Base-by-base conservation (phyloP, 2,113 vertebrate genomes). In the Gopherus flavomarginatus region DNA sequence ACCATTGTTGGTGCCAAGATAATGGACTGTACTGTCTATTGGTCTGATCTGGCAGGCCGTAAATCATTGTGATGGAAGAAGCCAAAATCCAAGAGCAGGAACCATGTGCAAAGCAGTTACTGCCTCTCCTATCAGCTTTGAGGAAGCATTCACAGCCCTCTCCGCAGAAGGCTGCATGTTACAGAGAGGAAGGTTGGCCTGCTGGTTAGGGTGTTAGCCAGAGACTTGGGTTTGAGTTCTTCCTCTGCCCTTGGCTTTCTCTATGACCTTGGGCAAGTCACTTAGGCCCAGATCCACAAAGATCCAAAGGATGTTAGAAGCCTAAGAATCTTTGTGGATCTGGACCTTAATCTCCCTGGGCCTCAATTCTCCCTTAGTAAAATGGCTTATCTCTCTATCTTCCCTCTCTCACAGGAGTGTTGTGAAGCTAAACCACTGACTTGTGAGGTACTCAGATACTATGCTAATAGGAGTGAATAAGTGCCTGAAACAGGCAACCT, bases 121-220 rank as follows among this genome's bases (percentile, higher is more conserved):
- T 93, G 44, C 24, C 8, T 83, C 38, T 80, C 4, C 44, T 72
- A 7, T 54, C 13, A 26, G 42, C 24, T 42, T 77, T 77, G 72
- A 26, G 35, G 50, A 78, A 2, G 11, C 38, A 22, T 2, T 42
- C 47, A 22, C 79, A 90, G 22, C 24, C 50, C 31, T 4, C n/a
- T 72, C 14, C 4, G 2, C 13, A 44, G 24, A 44, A 5, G n/a
- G 3, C 29, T 81, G 62, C 0, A 1, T 2, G 0, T 42, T 72
- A 5, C 38, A 52, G 81, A 77, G 56, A 17, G 29, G 44, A 79
- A 29, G 38, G 82, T 19, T 24, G 42, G 72, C 49, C 42, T 35
- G 29, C 11, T 54, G 78, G 49, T 44, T 83, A 81, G 42, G 53
- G 17, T 69, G 53, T 31, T 38, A 17, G 42, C 6, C 24, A 47